These are phyloP conservation scores for Amblyraja radiata DNA, from an alignment of 2,797 vertebrate species.

Conservation along the genomic window DNA sequence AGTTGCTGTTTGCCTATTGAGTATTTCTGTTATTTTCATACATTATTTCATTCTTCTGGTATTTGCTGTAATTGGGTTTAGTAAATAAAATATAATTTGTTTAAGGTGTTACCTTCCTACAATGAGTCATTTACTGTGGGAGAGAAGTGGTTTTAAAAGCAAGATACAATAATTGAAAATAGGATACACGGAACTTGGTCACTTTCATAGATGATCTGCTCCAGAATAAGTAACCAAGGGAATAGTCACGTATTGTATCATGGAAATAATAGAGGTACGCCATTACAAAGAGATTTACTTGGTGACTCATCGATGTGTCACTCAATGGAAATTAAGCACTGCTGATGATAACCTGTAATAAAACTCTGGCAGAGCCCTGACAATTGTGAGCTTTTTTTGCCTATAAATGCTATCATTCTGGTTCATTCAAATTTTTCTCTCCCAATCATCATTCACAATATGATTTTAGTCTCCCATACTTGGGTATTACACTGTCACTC, in stretches of 20 bases:
- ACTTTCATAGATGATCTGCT: neutral
- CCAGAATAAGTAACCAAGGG: neutral
- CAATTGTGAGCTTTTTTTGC: too few species aligned
- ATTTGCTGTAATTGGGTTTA: too few species aligned
- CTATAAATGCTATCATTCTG: neutral
- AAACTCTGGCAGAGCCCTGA: neutral
- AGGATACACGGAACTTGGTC: neutral
- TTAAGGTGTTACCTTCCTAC: too few species aligned
- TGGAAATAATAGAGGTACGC: neutral
- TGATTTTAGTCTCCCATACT: neutral
- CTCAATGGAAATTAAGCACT: neutral
- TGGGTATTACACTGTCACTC: neutral
- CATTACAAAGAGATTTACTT: neutral
- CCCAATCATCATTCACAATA: neutral
- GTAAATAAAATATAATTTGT: neutral
- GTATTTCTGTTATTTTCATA: too few species aligned
- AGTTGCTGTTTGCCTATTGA: too few species aligned
- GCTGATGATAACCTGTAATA: neutral
- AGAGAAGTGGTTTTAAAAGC: neutral
- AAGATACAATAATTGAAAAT: neutral
- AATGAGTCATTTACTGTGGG: conserved; percentile 16
- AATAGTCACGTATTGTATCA: neutral
- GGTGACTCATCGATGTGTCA: neutral
- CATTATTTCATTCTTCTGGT: too few species aligned
- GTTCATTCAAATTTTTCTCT: neutral